phyloP scores from a whole-genome alignment of 2,888 invertebrate genomes.

The Drosophila subquinaria region DNA sequence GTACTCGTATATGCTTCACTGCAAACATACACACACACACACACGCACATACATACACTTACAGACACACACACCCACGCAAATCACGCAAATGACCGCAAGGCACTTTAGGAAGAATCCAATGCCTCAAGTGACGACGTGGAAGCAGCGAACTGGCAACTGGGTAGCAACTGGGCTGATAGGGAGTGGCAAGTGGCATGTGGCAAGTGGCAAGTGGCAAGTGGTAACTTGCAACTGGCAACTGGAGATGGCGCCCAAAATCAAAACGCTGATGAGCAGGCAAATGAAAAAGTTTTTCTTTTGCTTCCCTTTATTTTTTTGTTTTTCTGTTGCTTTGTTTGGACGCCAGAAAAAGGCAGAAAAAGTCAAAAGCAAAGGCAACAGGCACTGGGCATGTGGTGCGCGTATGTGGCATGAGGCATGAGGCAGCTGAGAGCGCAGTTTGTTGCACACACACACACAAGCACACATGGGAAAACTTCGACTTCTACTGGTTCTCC shows the following conservation, averaged over 20 bases:
- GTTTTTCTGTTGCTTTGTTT: conserved; percentile 7
- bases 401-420: background rate
- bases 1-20: conserved; percentile 58
- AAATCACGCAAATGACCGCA: conserved; percentile 83
- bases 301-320: conserved; percentile 12
- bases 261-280: conserved; percentile 83
- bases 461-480: conserved; percentile 42
- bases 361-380: conserved; percentile 60
- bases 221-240: conserved; percentile 34
- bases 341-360: conserved; percentile 41
- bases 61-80: conserved; percentile 34
- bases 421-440: conserved; percentile 35
- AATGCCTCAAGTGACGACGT: conserved; percentile 72
- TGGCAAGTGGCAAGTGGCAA: conserved; percentile 10
- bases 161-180: conserved; percentile 1
- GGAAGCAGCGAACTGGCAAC: conserved; percentile 41
- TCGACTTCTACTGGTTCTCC: conserved; percentile 32
- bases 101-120: conserved; percentile 85
- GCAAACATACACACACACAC: conserved; percentile 56
- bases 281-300: conserved; percentile 81
- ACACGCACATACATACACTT: conserved; percentile 29
- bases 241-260: conserved; percentile 74
- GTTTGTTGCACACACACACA: conserved; percentile 51
- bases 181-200: conserved; percentile 16
- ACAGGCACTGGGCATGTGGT: conserved; percentile 16